These are phyloP conservation scores for Ptychochromis oligacanthus DNA, from an alignment of 2,113 vertebrate species.

Conservation along the genomic window DNA sequence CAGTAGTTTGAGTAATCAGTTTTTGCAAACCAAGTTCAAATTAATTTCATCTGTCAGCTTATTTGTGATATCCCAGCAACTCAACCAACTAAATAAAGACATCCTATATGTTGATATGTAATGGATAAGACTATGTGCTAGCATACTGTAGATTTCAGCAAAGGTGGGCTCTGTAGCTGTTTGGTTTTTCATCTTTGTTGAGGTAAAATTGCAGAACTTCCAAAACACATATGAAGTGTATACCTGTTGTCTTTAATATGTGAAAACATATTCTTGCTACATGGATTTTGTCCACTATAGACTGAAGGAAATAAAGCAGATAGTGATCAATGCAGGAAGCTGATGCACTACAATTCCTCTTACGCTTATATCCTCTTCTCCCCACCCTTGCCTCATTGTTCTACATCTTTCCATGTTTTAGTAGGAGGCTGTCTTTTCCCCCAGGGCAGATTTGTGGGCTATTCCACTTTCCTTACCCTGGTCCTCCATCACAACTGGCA, in stretches of 20 bases:
- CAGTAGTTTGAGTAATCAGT: background rate
- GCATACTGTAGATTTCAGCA: background rate
- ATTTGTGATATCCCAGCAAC: background rate
- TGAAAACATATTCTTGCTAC: background rate
- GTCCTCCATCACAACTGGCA: slow-evolving; percentile 44
- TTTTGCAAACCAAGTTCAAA: background rate
- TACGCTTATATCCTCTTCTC: background rate
- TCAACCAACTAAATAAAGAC: background rate
- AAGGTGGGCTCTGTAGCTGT: background rate
- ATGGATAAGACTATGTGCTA: background rate
- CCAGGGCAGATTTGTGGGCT: slow-evolving; percentile 23
- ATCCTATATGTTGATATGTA: background rate
- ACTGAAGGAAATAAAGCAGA: background rate
- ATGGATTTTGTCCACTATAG: background rate
- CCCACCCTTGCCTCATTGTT: background rate
- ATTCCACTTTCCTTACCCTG: slow-evolving; percentile 23
- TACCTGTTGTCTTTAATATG: background rate
- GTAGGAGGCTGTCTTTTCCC: slow-evolving; percentile 17
- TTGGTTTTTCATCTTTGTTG: background rate
- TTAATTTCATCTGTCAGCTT: too few species aligned
- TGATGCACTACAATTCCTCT: slow-evolving; percentile 2
- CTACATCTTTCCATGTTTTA: slow-evolving; percentile 18
- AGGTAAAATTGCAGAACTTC: background rate
- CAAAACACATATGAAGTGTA: background rate
- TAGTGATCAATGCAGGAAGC: background rate